Base-by-base conservation (phyloP, 1,140 invertebrate species). In the Reticulitermes speratus region DNA sequence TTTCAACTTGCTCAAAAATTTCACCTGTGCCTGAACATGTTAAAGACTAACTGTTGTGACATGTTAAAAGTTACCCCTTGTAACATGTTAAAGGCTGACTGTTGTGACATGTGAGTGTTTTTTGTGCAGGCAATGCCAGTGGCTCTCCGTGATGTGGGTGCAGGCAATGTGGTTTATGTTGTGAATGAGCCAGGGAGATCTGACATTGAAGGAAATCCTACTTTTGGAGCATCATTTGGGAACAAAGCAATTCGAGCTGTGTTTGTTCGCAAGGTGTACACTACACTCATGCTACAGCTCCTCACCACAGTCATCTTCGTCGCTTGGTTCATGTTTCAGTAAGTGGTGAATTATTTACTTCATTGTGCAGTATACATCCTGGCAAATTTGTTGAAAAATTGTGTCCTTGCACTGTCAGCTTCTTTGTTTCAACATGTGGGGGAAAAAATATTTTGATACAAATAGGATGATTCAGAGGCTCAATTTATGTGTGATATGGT, bases 181-280 rank as follows among this genome's bases (percentile, higher is more conserved):
- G 59, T 65, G 59, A 65, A 65, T 7, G 6, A 65, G 19, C 25
- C 59, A 23, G 59, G 25, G 59, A 19, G 21, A 23, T 23, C 59
- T 65, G 59, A 65, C 59, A 65, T 19, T 65, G 59, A 65, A n/a
- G 59, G 21, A 19, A n/a, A 65, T 23, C 25, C 14, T 23, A 3
- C 21, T n/a, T 84, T 84, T 52, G 84, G 84, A 14, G 45, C 84
- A 52, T 84, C 84, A 84, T 84, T 84, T 52, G 84, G 84, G 23
- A 52, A 84, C 84, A 84, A 84, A 55, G 45, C 84, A 52, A n/a
- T 84, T 30, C 9, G 84, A 44, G 84, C 84, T 84, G 84, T 6
- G 21, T 91, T 91, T 65, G 88, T 91, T 12, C 87, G 88, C 84
- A 90, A 89, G 87, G 89, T 91, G 16, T 91, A 90, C 59, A 88